These are phyloP conservation scores for rabbit (Oryctolagus cuniculus) DNA, from an alignment of 2,113 vertebrate genomes.

Conservation along the genomic window DNA sequence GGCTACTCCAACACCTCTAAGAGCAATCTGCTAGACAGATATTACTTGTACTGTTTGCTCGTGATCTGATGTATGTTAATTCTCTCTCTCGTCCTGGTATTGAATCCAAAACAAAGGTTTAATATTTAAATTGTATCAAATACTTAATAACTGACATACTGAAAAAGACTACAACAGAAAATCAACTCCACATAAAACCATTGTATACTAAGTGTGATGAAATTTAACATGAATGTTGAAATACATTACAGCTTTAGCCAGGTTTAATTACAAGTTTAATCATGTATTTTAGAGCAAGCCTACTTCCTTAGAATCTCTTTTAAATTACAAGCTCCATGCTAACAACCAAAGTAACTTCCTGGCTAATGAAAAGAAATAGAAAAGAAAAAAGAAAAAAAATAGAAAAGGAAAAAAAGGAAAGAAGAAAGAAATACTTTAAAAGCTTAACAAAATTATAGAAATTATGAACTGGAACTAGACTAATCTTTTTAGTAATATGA, in stretches of 20 bases:
- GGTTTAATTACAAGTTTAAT: conserved; percentile 10
- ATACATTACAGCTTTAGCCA: neutral
- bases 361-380: neutral
- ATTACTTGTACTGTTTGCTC: neutral
- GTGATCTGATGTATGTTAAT: neutral
- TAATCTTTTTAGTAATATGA: neutral
- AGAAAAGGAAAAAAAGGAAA: neutral
- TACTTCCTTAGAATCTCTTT: conserved; percentile 12
- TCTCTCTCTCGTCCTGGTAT: neutral
- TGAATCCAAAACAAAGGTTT: neutral
- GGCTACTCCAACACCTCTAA: neutral
- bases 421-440: neutral
- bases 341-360: neutral
- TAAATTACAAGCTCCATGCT: neutral
- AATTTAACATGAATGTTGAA: neutral
- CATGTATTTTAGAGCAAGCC: neutral
- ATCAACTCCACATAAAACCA: neutral
- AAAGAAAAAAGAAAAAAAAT: no score
- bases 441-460: conserved; percentile 57
- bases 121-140: neutral
- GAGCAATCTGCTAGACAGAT: neutral
- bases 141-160: neutral
- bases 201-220: neutral
- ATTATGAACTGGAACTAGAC: neutral
- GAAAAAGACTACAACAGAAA: conserved; percentile 4